Conservation (phyloP, 2,797 vertebrate genomes). For the Myripristis murdjan region DNA sequence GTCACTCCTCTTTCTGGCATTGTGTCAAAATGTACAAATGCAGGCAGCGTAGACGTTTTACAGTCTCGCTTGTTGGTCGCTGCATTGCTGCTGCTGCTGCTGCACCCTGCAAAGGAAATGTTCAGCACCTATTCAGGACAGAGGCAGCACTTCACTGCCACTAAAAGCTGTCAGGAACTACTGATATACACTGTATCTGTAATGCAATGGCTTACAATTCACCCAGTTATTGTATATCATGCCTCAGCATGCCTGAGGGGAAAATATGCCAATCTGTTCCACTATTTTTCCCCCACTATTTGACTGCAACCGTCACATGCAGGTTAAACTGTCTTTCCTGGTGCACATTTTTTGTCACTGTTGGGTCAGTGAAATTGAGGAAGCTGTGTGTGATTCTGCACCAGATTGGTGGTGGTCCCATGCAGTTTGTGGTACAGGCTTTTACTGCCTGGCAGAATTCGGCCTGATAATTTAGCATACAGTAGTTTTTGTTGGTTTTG, state of each 20-base stretch:
- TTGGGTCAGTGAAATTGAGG: too few relatives aligned
- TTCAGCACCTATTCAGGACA: background rate
- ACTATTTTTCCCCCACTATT: constrained; percentile 14
- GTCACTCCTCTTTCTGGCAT: constrained; percentile 20
- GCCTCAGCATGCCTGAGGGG: background rate
- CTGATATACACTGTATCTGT: background rate
- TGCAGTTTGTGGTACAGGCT: background rate
- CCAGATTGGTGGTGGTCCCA: background rate
- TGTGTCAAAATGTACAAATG: constrained; percentile 26
- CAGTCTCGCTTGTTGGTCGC: background rate
- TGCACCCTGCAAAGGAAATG: background rate
- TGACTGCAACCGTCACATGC: constrained; percentile 3
- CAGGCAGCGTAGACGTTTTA: background rate
- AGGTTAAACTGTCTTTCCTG: background rate
- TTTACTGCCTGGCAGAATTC: constrained; percentile 2
- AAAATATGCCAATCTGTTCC: background rate
- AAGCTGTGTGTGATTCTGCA: background rate
- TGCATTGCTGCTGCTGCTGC: background rate
- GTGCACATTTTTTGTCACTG: background rate
- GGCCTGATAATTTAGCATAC: constrained; percentile 10
- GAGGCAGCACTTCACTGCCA: background rate
- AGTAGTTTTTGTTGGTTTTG: constrained; percentile 53
- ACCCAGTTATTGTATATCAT: background rate
- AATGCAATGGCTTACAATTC: too few relatives aligned
- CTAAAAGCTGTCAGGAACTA: background rate